A percentile compares a stretch with the other conserved stretches of the same genome.
phyloP scores from a whole-genome alignment of 2,113 vertebrate species.

The Motacilla tschutschensis region DNA sequence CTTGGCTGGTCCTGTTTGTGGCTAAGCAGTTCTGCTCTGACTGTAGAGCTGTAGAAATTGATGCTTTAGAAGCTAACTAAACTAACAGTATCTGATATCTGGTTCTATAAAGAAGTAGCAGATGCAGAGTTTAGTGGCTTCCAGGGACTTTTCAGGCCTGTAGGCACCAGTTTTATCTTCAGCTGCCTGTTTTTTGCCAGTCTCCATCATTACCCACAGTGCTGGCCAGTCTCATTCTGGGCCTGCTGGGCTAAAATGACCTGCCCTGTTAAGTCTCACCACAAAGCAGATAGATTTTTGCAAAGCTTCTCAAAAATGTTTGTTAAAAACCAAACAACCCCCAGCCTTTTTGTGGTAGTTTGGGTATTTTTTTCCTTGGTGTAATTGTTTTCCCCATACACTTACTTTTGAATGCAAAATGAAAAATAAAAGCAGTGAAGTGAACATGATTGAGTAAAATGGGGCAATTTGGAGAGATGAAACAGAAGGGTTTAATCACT shows the following conservation, averaged over 20 bases:
- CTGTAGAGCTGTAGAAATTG: background rate
- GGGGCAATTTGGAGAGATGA: background rate
- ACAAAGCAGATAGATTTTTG: background rate
- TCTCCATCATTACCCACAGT: background rate
- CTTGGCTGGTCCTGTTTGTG: accelerated
- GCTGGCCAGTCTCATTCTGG: background rate
- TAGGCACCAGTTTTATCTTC: background rate
- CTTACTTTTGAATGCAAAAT: background rate
- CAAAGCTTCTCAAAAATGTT: background rate
- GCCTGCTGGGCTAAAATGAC: background rate
- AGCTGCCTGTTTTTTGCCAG: background rate
- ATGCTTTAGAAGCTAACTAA: accelerated
- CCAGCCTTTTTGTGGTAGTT: background rate
- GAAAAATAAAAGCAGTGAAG: background rate
- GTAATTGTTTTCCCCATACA: background rate
- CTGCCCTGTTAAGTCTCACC: background rate
- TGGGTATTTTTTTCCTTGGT: accelerated
- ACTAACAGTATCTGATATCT: accelerated
- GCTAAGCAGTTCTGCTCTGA: background rate
- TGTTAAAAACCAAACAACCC: background rate
- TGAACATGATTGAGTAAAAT: background rate
- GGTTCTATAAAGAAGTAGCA: accelerated
- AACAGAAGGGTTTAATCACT: background rate
- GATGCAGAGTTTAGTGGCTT: background rate
- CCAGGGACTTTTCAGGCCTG: background rate